Base-by-base conservation (phyloP, 2,888 invertebrate species). In the Plebejus anna region DNA sequence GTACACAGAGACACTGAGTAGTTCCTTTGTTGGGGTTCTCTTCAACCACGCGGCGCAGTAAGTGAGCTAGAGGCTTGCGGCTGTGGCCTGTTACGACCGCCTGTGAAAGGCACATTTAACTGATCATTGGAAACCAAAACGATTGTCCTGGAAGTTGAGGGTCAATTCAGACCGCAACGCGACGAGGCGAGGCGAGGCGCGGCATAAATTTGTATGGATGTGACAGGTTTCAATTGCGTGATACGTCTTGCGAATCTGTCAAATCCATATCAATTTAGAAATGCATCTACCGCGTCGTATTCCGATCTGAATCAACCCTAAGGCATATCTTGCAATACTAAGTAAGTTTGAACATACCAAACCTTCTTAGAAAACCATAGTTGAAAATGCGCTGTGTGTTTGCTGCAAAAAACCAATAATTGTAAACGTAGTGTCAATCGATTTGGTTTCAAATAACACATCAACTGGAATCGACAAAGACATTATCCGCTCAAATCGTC, bases 11-110 rank as follows among this genome's bases (percentile, higher is more conserved):
- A 98, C 98, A 87, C 96, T 99, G 94, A 99, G 99, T 94, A 97
- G 97, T 84, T 97, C 99, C 86, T 99, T 99, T 96, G 97, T 98
- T 94, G 98, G 98, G 95, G 98, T 99, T 97, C 98, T 97, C 89
- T 99, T 99, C 96, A 98, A 97, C 90, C 97, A 98, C 95, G 99
- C 99, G 88, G 98, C 99, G 94, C 98, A 99, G 99, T 99, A 97
- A 98, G 98, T 98, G 94, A 94, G 90, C 89, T 87, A 87, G 90
- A 87, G 84, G 90, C 88, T 89, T 88, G 82, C 84, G 81, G 84
- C 84, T 80, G 87, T 87, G 88, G 88, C 85, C 83, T 81, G 80
- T 42, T 83, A 84, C 86, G 32, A 72, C 28, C 22, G 13, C 55
- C 76, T 75, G 57, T 55, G 82, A 84, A 82, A 85, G 84, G 81